phyloP scores from a whole-genome alignment of 2,797 vertebrate species.

The Phrynocephalus forsythii region DNA sequence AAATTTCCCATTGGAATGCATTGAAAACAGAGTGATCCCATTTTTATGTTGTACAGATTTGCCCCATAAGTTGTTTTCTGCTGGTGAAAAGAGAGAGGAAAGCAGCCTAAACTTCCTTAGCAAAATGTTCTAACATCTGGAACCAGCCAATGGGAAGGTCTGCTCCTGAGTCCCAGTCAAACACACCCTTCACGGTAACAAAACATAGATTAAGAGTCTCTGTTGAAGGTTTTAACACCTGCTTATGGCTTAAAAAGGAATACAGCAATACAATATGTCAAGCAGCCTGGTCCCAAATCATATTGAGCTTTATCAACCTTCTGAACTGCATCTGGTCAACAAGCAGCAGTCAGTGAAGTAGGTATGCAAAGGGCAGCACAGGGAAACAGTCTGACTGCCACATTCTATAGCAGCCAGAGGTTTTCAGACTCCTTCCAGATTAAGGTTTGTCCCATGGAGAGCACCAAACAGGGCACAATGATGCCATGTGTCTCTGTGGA shows the following conservation, averaged over 20 bases:
- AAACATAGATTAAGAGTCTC: background rate
- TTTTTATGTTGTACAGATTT: too few relatives aligned
- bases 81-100: too few relatives aligned
- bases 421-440: background rate
- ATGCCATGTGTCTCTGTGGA: background rate
- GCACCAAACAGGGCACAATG: background rate
- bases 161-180: background rate
- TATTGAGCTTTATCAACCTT: background rate
- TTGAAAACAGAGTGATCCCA: too few relatives aligned
- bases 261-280: background rate
- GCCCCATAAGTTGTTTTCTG: too few relatives aligned
- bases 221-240: background rate
- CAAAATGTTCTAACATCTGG: background rate
- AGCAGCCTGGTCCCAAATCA: background rate
- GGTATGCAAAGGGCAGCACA: too few relatives aligned
- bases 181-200: background rate
- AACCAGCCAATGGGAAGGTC: background rate
- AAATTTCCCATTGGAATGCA: too few relatives aligned
- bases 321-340: background rate
- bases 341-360: background rate
- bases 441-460: background rate
- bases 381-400: background rate
- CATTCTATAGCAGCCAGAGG: background rate
- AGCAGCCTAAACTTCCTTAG: too few relatives aligned
- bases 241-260: background rate